Base-by-base conservation (phyloP, 1,140 invertebrate genomes). In the Anadara kagoshimensis region DNA sequence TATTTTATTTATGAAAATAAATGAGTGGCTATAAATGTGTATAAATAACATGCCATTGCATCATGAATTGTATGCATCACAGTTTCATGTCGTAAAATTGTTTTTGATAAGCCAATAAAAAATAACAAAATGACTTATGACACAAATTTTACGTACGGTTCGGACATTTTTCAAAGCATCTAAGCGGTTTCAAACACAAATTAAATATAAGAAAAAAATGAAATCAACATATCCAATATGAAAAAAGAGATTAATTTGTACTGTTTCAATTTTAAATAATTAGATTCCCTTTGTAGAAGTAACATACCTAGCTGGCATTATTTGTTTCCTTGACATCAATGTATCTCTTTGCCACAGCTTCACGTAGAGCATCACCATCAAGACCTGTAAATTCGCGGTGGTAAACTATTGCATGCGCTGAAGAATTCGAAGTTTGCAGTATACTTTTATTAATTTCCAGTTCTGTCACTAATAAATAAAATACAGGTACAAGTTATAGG, bases 391-490 rank as follows among this genome's bases (percentile, higher is more conserved):
- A 69, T 36, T 80, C 56, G 47, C 85, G 68, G 1, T 44, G 66
- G 66, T 83, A 86, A n/a, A 77, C 73, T 51, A 82, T 47, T 12
- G 68, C 63, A 65, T 82, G 78, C 11, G 45, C 58, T 12, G 58
- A 47, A 16, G 78, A 68, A 57, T 76, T 56, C 18, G 66, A n/a
- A 2, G 54, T 65, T 53, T 76, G 36, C 0, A 84, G 58, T 20
- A 85, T 70, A 2, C 83, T 83, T n/a, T 69, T 74, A 11, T 58
- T 45, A 4, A 80, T 69, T 67, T 86, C 85, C 4, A 75, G 49
- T 53, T 86, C 82, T 36, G 83, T 81, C 24, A 83, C 85, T 85
- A 66, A 47, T 76, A 76, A 3, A 24, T 57, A 36, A 64, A 64
- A 20, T 68, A 44, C 1, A 63, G 24, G 49, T 36, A 64, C 14